phyloP scores from a whole-genome alignment of 92 coral and sea anemone species.

The Palythoa grandis region DNA sequence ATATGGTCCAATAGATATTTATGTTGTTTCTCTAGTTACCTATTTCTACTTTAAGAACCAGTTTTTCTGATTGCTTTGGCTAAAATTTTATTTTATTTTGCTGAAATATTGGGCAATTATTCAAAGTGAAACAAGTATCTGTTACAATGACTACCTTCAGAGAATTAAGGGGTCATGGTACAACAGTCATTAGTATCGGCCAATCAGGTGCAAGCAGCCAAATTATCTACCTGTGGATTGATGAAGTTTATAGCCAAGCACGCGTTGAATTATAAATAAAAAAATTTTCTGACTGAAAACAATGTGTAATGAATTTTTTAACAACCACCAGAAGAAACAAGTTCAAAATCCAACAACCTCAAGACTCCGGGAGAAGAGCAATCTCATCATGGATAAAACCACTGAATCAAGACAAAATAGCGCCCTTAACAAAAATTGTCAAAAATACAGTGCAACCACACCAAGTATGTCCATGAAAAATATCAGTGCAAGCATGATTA shows the following conservation, averaged over 20 bases:
- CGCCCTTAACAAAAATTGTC: neutral
- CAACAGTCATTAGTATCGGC: constrained; percentile 2
- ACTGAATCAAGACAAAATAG: constrained; percentile 16
- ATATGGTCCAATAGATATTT: neutral
- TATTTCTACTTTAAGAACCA: neutral
- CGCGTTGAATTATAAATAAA: constrained; percentile 20
- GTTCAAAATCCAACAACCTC: constrained; percentile 27
- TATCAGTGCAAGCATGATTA: constrained; percentile 8
- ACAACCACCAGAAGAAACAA: constrained; percentile 40
- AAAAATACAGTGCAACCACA: neutral
- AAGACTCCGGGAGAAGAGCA: constrained; percentile 3
- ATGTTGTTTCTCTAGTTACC: no score
- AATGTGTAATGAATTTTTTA: constrained; percentile 34
- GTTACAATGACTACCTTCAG: neutral
- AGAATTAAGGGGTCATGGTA: neutral
- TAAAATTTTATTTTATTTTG: neutral
- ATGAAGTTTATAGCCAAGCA: constrained; percentile 10
- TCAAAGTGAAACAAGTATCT: neutral
- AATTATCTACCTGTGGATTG: constrained; percentile 17
- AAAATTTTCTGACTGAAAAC: constrained; percentile 16
- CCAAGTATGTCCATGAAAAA: neutral
- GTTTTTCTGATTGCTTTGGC: neutral
- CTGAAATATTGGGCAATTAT: neutral
- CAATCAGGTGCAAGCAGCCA: constrained; percentile 20
- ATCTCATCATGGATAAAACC: constrained; percentile 8